Evolutionary conservation across 2,113 vertebrate genomes (phyloP).

Genomic region (Ancistrus triradiatus): DNA sequence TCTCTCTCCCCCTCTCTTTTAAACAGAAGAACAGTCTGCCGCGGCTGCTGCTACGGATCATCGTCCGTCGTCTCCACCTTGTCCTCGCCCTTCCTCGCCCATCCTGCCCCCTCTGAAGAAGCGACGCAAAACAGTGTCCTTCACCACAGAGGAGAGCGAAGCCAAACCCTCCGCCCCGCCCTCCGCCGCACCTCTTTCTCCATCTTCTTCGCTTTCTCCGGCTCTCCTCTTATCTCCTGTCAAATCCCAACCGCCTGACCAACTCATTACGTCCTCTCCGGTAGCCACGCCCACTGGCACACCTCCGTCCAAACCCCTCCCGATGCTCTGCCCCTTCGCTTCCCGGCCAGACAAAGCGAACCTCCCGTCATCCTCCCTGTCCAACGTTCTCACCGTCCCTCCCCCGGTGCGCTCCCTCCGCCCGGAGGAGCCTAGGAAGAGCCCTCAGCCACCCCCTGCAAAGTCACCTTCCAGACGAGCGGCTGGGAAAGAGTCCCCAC

Average conservation of each 20-base stretch:
- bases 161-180: constrained; percentile 39
- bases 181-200: constrained; percentile 34
- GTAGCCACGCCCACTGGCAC: constrained; percentile 8
- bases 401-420: constrained; percentile 55
- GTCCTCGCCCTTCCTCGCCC: constrained; percentile 67
- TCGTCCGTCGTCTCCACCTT: constrained; percentile 55
- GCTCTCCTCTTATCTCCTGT: constrained; percentile 40
- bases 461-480: constrained; percentile 59
- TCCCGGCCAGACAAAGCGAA: constrained; percentile 67
- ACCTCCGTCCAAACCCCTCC: constrained; percentile 53
- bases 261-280: constrained; percentile 46
- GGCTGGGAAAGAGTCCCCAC: constrained; percentile 59
- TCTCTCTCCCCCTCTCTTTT: no score
- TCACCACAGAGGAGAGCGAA: constrained; percentile 72
- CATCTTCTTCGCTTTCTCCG: neutral
- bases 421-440: constrained; percentile 58
- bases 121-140: constrained; percentile 84
- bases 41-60: constrained; percentile 22
- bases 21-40: constrained; percentile 29
- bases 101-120: constrained; percentile 84
- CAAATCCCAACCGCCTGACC: constrained; percentile 49
- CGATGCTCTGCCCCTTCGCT: constrained; percentile 69
- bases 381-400: constrained; percentile 58
- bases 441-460: constrained; percentile 42
- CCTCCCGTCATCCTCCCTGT: constrained; percentile 47